Evolutionary conservation across 1,140 invertebrate species (phyloP).

Genomic region (Cydia strobilella): DNA sequence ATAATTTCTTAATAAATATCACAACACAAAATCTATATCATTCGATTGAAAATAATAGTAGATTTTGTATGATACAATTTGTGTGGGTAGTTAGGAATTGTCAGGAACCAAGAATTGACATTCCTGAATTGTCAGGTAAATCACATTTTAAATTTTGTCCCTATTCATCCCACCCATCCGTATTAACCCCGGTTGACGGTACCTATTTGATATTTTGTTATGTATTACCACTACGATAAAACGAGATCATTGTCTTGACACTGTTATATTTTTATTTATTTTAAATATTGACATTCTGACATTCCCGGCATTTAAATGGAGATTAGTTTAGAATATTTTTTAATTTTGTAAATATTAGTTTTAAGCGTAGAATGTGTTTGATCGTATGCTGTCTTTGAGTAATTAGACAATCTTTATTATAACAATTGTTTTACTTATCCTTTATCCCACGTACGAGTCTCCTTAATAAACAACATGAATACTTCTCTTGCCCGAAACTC

Average conservation of each 20-base stretch:
- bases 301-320: slow-evolving; percentile 27
- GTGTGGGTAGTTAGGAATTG: no score
- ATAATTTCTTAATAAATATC: no score
- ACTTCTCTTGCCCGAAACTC: no score
- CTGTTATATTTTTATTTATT: slow-evolving; percentile 8
- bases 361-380: slow-evolving; percentile 18
- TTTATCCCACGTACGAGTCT: background rate
- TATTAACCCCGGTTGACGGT: no score
- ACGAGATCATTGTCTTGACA: background rate
- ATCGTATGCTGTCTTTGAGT: slow-evolving; percentile 17
- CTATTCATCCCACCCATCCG: no score
- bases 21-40: no score
- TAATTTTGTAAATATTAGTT: slow-evolving; percentile 29
- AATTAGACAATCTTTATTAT: slow-evolving; percentile 24
- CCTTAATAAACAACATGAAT: no score
- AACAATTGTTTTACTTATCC: background rate
- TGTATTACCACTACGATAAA: background rate
- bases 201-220: background rate
- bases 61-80: no score
- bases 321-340: slow-evolving; percentile 6
- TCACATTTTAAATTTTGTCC: no score
- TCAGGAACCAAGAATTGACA: no score
- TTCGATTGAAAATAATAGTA: no score
- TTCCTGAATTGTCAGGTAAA: no score
- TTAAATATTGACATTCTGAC: slow-evolving; percentile 15